Conservation (phyloP, 2,888 invertebrate genomes). For the Ctena decussata region DNA sequence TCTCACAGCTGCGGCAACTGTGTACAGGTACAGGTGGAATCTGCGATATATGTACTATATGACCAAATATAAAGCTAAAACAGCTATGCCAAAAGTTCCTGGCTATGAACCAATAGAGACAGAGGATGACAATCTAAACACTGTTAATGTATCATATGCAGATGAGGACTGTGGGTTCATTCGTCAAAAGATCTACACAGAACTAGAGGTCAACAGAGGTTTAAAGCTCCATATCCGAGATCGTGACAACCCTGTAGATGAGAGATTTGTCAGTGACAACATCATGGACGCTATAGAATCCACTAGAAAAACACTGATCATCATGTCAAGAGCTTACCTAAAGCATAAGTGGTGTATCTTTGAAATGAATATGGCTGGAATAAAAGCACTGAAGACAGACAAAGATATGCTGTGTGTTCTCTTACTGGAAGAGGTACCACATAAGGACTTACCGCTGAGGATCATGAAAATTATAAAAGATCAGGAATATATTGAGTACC, state of each 20-base stretch:
- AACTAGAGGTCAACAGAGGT: constrained; percentile 39
- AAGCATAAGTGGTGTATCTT: constrained; percentile 59
- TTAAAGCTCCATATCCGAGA: constrained; percentile 50
- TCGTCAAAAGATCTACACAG: constrained; percentile 24
- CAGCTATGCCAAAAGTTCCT: background rate
- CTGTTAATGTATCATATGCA: constrained; percentile 57
- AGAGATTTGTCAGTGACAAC: constrained; percentile 54
- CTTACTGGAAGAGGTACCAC: constrained; percentile 23
- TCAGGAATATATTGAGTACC: constrained; percentile 42
- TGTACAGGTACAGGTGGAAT: constrained; percentile 48
- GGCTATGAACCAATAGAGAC: background rate
- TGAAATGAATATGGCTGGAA: constrained; percentile 62
- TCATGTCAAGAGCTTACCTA: constrained; percentile 45
- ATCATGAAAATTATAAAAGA: constrained; percentile 37
- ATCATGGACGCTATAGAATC: constrained; percentile 51
- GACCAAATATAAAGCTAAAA: constrained; percentile 33
- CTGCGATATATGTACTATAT: constrained; percentile 55
- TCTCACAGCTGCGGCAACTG: constrained; percentile 17
- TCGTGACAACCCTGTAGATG: constrained; percentile 48
- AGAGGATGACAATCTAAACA: constrained; percentile 17
- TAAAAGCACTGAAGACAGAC: constrained; percentile 46
- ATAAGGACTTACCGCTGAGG: constrained; percentile 27
- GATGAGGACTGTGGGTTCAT: constrained; percentile 37
- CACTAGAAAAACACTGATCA: constrained; percentile 41
- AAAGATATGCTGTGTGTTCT: constrained; percentile 39